These are phyloP conservation scores for Tragelaphus strepsiceros DNA, from an alignment of 2,113 vertebrate genomes.

Conservation along the genomic window DNA sequence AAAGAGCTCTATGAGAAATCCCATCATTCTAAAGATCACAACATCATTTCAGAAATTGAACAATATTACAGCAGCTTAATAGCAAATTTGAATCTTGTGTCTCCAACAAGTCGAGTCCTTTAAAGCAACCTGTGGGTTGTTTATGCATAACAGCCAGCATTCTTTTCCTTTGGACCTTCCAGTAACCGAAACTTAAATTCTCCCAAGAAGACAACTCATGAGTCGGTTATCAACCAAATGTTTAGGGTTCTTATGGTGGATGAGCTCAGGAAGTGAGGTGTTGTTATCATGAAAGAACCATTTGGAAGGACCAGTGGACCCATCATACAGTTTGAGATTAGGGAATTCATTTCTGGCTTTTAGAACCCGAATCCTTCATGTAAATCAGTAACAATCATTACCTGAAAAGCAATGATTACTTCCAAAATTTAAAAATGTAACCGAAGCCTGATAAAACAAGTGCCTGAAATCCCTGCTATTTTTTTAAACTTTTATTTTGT, in stretches of 20 bases:
- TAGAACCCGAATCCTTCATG: neutral
- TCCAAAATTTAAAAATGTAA: neutral
- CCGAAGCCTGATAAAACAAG: neutral
- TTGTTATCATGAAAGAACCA: neutral
- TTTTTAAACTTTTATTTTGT: neutral
- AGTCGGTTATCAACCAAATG: neutral
- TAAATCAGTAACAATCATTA: neutral
- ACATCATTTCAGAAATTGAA: slow-evolving; percentile 79
- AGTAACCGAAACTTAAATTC: slow-evolving; percentile 32
- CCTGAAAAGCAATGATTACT: neutral
- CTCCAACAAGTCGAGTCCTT: slow-evolving; percentile 57
- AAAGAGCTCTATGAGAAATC: slow-evolving; percentile 75
- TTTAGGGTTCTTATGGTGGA: neutral
- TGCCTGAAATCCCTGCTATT: neutral
- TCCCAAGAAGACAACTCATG: neutral
- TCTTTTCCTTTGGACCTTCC: slow-evolving; percentile 36
- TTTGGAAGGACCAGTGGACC: neutral
- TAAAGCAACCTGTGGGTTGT: slow-evolving; percentile 43
- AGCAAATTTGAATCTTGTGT: slow-evolving; percentile 71
- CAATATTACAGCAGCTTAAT: slow-evolving; percentile 65
- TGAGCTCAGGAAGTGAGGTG: neutral
- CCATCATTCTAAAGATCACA: slow-evolving; percentile 74
- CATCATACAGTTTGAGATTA: neutral
- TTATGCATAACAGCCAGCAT: neutral
- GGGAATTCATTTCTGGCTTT: neutral